Base-by-base conservation (phyloP, 2,113 vertebrate species). In the Perca schrenkii region DNA sequence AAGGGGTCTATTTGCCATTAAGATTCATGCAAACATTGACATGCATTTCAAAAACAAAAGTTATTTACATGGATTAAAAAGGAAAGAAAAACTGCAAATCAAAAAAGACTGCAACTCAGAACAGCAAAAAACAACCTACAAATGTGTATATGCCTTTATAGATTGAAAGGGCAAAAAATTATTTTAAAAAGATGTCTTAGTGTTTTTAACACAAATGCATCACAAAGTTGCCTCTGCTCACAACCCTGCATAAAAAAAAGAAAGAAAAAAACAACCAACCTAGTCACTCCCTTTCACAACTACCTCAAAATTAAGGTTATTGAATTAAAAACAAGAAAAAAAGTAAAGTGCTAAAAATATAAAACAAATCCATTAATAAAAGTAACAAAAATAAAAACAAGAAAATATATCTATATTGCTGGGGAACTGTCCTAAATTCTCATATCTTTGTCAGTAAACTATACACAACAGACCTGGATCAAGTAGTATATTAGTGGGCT, bases 291-390 rank as follows among this genome's bases (percentile, higher is more conserved):
- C 50, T 70, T 66, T 57, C 49, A 12, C 28, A 66, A 74, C 49
- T 58, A 63, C 31, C 50, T 80, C 50, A 80, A 71, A 84, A 87
- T 58, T n/a, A 76, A 16, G 25, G 71, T 75, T 88, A 77, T 6
- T 64, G 73, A 22, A 31, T 85, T 68, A 68, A 88, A 83, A 81
- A 53, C 2, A 8, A 79, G 25, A 62, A 65, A 75, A 67, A 56
- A 54, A 66, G 4, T 89, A 92, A 92, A 92, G 92, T 93, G 92
- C 92, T 86, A 91, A 64, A 86, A 86, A 84, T 77, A 84, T 57
- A 53, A 88, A n/a, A 83, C 70, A 72, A 85, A 70, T 84, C 43
- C 84, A 47, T 77, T 79, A 74, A 68, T 67, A 73, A 75, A 88
- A 80, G 74, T 85, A 78, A 87, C 63, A 80, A 75, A 54, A 81